Conservation (phyloP, 1,140 invertebrate species). For the Adelges cooleyi region DNA sequence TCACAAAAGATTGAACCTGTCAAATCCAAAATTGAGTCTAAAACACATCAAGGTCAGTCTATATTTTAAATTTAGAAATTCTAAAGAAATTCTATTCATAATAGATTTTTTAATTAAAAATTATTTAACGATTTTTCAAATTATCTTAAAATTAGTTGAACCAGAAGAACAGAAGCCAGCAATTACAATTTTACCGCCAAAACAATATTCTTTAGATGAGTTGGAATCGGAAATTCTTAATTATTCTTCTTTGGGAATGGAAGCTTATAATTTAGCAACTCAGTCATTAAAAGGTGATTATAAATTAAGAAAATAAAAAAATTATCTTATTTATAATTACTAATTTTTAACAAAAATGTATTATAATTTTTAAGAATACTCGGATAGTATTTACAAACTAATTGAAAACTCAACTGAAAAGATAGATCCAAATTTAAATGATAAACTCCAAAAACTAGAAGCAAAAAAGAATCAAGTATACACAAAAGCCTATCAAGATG, state of each 20-base stretch:
- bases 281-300: neutral
- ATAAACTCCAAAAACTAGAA: constrained; percentile 9
- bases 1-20: neutral
- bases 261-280: neutral
- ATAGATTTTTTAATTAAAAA: neutral
- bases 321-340: too few relatives aligned
- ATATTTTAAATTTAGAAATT: neutral
- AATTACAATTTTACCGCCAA: neutral
- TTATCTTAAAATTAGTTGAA: neutral
- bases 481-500: neutral
- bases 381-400: neutral
- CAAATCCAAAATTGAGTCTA: neutral
- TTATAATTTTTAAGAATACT: constrained; percentile 3
- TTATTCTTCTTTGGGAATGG: neutral
- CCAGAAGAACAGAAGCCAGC: neutral
- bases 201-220: constrained; percentile 1
- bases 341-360: too few relatives aligned
- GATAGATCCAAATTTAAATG: constrained; percentile 3
- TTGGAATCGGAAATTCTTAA: constrained; percentile 9
- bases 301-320: too few relatives aligned
- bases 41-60: neutral
- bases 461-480: neutral
- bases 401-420: neutral
- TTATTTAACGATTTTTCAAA: neutral
- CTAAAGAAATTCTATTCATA: neutral